These are phyloP conservation scores for Diadegma fenestrale DNA, from an alignment of 2,888 invertebrate genomes.

Conservation along the genomic window DNA sequence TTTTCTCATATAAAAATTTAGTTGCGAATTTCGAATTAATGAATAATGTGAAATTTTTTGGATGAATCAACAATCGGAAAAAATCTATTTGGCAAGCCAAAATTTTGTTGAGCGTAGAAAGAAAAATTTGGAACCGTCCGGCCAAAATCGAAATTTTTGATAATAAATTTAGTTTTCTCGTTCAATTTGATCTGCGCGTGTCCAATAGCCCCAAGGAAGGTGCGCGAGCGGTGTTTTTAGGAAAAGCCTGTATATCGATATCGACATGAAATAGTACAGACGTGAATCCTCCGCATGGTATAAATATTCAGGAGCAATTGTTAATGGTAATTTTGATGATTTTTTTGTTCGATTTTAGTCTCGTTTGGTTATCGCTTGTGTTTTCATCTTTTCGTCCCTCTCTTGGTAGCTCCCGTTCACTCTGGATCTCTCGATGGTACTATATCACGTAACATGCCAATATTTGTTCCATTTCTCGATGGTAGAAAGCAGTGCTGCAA, in stretches of 20 bases:
- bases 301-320: constrained; percentile 26
- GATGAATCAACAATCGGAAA: too few species aligned
- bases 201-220: neutral
- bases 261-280: neutral
- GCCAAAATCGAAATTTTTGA: too few species aligned
- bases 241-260: neutral
- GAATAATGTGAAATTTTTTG: too few species aligned
- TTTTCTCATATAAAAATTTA: too few species aligned
- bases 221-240: neutral
- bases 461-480: constrained; percentile 58
- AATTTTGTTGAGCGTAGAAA: too few species aligned
- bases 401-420: neutral
- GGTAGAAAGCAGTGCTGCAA: constrained; percentile 40
- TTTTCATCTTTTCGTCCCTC: constrained; percentile 10
- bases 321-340: constrained; percentile 43
- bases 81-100: too few species aligned
- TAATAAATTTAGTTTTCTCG: too few species aligned
- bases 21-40: too few species aligned
- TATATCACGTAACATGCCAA: constrained; percentile 57
- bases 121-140: too few species aligned
- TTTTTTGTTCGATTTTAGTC: constrained; percentile 34
- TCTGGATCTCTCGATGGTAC: constrained; percentile 11
- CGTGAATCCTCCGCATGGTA: neutral
- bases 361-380: constrained; percentile 45
- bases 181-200: neutral